Conservation (phyloP, 2,888 invertebrate species). For the Frankliniella fusca region DNA sequence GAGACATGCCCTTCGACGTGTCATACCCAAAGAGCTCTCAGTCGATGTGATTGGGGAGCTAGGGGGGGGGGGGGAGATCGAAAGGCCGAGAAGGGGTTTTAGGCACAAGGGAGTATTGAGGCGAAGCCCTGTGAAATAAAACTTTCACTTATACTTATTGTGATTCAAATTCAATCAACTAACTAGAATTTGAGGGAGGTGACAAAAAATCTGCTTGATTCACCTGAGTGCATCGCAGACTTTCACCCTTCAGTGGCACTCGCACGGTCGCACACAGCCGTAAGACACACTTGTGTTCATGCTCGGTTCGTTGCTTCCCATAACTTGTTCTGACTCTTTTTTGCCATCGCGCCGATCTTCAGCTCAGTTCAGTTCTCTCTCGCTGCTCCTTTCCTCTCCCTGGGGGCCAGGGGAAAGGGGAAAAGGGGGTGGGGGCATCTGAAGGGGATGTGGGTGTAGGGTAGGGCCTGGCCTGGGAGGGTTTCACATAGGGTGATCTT, state of each 20-base stretch:
- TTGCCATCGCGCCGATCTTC: not conserved
- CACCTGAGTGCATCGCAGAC: not conserved
- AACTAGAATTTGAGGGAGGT: too few relatives aligned
- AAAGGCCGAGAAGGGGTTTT: not conserved
- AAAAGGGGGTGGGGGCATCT: too few relatives aligned
- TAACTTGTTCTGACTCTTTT: not conserved
- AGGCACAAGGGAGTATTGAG: not conserved
- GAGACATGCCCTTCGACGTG: not conserved
- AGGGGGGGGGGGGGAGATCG: not conserved
- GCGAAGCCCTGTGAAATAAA: not conserved
- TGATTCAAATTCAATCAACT: not conserved
- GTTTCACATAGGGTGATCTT: not conserved
- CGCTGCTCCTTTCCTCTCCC: not conserved
- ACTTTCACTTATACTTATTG: not conserved
- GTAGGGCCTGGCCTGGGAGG: not conserved
- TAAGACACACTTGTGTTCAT: not conserved
- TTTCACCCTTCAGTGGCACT: not conserved
- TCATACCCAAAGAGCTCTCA: not conserved
- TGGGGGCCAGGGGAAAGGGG: not conserved
- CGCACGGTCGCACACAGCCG: not conserved
- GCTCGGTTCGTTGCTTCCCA: constrained; percentile 6
- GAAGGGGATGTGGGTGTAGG: not conserved
- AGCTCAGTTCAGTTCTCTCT: not conserved
- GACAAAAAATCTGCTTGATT: too few relatives aligned
- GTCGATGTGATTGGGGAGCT: not conserved